Evolutionary conservation across 2,113 vertebrate genomes (phyloP), one percentile per base, ranked within the genome.

Genomic region (Sciurus niger): DNA sequence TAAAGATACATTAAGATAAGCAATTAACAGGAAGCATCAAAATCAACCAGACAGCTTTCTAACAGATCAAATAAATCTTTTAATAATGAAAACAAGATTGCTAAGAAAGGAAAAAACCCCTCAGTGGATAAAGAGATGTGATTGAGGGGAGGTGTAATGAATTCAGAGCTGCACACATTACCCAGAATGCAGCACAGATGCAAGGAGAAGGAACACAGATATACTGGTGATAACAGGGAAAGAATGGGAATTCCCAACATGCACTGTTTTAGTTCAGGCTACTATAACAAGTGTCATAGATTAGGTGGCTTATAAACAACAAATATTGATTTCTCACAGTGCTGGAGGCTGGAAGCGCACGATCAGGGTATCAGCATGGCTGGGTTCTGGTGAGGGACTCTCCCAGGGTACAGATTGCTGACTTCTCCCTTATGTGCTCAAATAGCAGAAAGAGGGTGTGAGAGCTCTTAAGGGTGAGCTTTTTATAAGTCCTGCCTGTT

Each of bases 1-100:
- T 58, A 58, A 58, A 58, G 78, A 25, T 10, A 76, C 51, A 76
- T 53, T 67, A 72, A 94, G 80, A 79, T 79, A 43, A 94, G 90
- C 20, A 74, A 53, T 37, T 73, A 82, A 77, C 48, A 86, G 13
- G 9, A 92, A 92, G 40, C 53, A 72, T 92, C 51, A 72, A 84
- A 89, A 89, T 37, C 17, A 58, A 43, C 11, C 65, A 79, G 28
- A 70, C 0, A 34, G 24, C 48, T 65, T 67, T 90, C 84, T 68
- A 77, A 65, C 80, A 76, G 51, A 63, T 43, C 43, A 85, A 58
- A 89, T 6, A n/a, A 1, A 34, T 43, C 37, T 84, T 78, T 60
- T 43, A 88, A 74, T 58, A 89, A 51, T 14, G 32, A 93, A 91
- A 95, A 55, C 18, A 0, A 74, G 30, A 82, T 0, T 76, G 53